Conservation (phyloP, 2,888 invertebrate species). For the Amiota communis region DNA sequence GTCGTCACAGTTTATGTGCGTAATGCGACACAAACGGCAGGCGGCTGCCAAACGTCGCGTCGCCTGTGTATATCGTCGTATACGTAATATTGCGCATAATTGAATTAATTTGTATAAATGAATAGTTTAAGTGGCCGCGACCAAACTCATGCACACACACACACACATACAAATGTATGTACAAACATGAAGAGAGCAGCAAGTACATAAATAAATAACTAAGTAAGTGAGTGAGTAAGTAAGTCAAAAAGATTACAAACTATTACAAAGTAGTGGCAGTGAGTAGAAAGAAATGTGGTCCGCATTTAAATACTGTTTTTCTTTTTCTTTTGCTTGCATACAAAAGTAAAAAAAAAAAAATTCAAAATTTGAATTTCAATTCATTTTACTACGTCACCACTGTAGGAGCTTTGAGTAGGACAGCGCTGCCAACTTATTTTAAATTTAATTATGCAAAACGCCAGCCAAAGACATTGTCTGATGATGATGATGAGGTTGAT, state of each 20-base stretch:
- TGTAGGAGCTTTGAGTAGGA: too few species aligned
- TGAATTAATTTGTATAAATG: slow-evolving; percentile 72
- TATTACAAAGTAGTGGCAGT: not conserved
- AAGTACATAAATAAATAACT: not conserved
- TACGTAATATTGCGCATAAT: slow-evolving; percentile 68
- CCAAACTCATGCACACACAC: slow-evolving; percentile 30
- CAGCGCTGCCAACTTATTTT: slow-evolving; percentile 23
- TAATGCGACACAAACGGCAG: slow-evolving; percentile 43
- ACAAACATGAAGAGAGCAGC: not conserved
- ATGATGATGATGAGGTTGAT: not conserved
- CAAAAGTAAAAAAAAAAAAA: not conserved
- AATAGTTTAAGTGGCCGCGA: slow-evolving; percentile 68
- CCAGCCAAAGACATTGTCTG: not conserved
- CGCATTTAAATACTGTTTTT: slow-evolving; percentile 17
- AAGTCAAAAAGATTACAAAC: too few species aligned
- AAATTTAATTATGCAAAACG: slow-evolving; percentile 24
- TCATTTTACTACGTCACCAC: not conserved
- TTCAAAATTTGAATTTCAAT: slow-evolving; percentile 20
- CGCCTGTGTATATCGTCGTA: slow-evolving; percentile 49
- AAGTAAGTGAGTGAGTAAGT: slow-evolving; percentile 1
- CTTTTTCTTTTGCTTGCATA: not conserved
- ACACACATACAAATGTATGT: slow-evolving; percentile 14
- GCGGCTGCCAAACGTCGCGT: slow-evolving; percentile 49
- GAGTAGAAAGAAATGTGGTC: slow-evolving; percentile 14
- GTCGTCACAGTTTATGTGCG: slow-evolving; percentile 8